Evolutionary conservation across 2,888 invertebrate genomes (phyloP), one percentile per base, ranked within the genome.

Genomic region (Noctua pronuba): DNA sequence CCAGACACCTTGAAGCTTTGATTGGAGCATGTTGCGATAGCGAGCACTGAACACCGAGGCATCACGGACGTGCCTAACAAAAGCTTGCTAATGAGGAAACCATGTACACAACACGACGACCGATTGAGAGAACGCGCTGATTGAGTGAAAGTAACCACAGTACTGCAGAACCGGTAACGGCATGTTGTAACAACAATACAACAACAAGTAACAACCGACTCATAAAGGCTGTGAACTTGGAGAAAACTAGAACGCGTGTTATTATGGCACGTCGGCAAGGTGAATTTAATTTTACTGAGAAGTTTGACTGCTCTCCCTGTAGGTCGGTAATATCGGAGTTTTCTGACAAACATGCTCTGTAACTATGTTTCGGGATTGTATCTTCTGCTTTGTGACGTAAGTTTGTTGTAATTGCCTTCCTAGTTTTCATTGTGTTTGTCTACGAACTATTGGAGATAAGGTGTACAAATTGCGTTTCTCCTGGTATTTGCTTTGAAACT

Each of bases 61-160:
- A 88, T 85, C 88, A 86, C 88, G 86, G 92, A 91, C 89, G 90
- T 87, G 86, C 79, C 87, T 85, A 92, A 96, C 95, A 96, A 96
- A 95, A 95, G 95, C 93, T 85, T 90, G 90, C 92, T 96, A 96
- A 96, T 95, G 95, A 96, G 96, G 92, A 94, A 95, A 94, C 94
- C 95, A 93, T 95, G 95, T 95, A 93, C 89, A 91, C 86, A 90
- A 77, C 90, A 84, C 82, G 68, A 76, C 81, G 70, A 73, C 89
- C 90, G 90, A 93, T 92, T 87, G 92, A 92, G 91, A 90, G 91
- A 89, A 91, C 90, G 89, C 91, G 90, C 88, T 92, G 93, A 94
- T 93, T 92, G 91, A 94, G 95, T 93, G 96, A 95, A 96, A 95
- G 95, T 94, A 90, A 90, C 89, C 89, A 88, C 90, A 89, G 82